These are phyloP conservation scores for Scolopax bukidnonensis DNA, from an alignment of 2,797 vertebrate species.

Conservation along the genomic window DNA sequence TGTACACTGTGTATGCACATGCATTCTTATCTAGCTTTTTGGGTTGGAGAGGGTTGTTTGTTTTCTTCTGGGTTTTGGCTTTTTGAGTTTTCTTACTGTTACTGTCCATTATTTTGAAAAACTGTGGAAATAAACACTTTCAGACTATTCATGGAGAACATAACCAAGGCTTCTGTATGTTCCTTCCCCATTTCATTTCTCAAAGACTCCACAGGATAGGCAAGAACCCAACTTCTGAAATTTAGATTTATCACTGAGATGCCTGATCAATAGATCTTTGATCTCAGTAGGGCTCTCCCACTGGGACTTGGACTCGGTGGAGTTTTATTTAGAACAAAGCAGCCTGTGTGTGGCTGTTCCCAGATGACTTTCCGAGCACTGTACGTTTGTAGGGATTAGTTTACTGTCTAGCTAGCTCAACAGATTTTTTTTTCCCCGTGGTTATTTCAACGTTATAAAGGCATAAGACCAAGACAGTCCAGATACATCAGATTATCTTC, in stretches of 20 bases:
- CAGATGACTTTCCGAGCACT: not conserved
- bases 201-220: not conserved
- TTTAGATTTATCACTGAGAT: conserved; percentile 27
- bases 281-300: conserved; percentile 12
- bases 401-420: not conserved
- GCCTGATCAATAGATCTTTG: conserved; percentile 20
- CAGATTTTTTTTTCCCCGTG: not conserved
- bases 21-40: not conserved
- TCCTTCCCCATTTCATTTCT: not conserved
- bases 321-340: conserved; percentile 36
- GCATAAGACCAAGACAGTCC: not conserved
- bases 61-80: not conserved
- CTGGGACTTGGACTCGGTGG: not conserved
- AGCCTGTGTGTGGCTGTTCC: not conserved
- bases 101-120: not conserved
- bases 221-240: conserved; percentile 14
- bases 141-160: not conserved
- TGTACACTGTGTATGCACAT: accelerated
- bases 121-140: not conserved
- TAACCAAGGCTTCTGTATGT: not conserved
- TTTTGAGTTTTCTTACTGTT: not conserved
- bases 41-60: accelerated
- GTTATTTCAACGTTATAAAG: not conserved
- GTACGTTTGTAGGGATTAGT: not conserved
- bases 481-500: not conserved